Base-by-base conservation (phyloP, 2,888 invertebrate genomes). In the Acronicta aceris region DNA sequence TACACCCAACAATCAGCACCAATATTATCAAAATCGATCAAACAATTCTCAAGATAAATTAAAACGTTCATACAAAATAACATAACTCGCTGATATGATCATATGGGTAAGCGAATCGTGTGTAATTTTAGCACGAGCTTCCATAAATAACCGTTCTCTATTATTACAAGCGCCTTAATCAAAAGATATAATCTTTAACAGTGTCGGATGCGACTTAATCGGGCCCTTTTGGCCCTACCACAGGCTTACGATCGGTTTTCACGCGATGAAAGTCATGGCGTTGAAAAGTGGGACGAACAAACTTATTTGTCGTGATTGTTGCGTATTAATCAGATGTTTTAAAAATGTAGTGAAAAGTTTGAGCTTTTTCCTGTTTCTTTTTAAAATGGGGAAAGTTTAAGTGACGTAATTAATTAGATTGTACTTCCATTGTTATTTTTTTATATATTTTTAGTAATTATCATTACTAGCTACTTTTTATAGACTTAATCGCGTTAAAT, bases 121-220 rank as follows among this genome's bases (percentile, higher is more conserved):
- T 78, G 83, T 86, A 86, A 87, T 87, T 87, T 85, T 80, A 84
- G 79, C 83, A 78, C 65, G 76, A 76, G 84, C 82, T 82, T 76
- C 84, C 84, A 91, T 92, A 92, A 92, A 93, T 92, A 89, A 89
- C 86, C 82, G 56, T 77, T 74, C 86, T 83, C 87, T 92, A 88
- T 92, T 91, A 93, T 93, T 92, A 91, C 91, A 88, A 85, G 88
- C 85, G 86, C 89, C 88, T 91, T 93, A 91, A 93, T 93, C 93
- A 92, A 93, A 93, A 91, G 93, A 93, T 93, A 91, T 87, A 87
- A 93, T 93, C 93, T 91, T 21, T 84, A 89, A 90, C 89, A 89
- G 85, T 85, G 87, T 84, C 83, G 81, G 84, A 81, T 82, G 87
- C 88, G 83, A 87, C 88, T 89, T 87, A 87, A 89, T 89, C 88